phyloP scores from a whole-genome alignment of 2,797 vertebrate species.

The Sylvilagus floridanus region DNA sequence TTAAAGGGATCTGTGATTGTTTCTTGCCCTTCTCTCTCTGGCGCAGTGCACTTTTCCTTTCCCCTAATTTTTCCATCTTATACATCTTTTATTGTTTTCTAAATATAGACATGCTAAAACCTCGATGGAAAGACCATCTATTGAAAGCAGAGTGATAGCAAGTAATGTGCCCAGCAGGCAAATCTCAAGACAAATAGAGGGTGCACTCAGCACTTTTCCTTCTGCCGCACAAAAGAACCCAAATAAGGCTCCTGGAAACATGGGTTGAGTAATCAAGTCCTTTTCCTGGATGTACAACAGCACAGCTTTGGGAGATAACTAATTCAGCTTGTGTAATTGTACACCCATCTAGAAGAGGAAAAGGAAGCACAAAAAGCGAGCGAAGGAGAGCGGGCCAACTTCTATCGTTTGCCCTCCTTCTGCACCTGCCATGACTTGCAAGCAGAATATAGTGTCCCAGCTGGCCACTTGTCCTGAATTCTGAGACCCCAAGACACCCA shows the following conservation, averaged over 20 bases:
- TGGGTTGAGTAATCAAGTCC: constrained; percentile 79
- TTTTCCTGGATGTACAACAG: constrained; percentile 81
- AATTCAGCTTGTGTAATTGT: constrained; percentile 82
- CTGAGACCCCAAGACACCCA: constrained; percentile 74
- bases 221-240: constrained; percentile 78
- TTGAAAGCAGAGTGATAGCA: constrained; percentile 80
- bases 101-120: constrained; percentile 79
- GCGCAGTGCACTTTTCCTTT: constrained; percentile 51
- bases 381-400: constrained; percentile 69
- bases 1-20: neutral
- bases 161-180: constrained; percentile 82
- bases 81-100: constrained; percentile 79
- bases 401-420: constrained; percentile 67
- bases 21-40: constrained; percentile 46
- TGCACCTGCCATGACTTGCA: constrained; percentile 78
- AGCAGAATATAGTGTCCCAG: constrained; percentile 64
- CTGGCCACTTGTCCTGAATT: constrained; percentile 77
- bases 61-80: constrained; percentile 66
- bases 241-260: constrained; percentile 81
- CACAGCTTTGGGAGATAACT: constrained; percentile 81
- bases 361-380: constrained; percentile 75
- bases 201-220: constrained; percentile 81
- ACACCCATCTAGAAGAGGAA: constrained; percentile 80
- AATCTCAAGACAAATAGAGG: constrained; percentile 80
- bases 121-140: constrained; percentile 79